phyloP scores from a whole-genome alignment of 2,113 vertebrate species.

The Campylomormyrus tamandua region DNA sequence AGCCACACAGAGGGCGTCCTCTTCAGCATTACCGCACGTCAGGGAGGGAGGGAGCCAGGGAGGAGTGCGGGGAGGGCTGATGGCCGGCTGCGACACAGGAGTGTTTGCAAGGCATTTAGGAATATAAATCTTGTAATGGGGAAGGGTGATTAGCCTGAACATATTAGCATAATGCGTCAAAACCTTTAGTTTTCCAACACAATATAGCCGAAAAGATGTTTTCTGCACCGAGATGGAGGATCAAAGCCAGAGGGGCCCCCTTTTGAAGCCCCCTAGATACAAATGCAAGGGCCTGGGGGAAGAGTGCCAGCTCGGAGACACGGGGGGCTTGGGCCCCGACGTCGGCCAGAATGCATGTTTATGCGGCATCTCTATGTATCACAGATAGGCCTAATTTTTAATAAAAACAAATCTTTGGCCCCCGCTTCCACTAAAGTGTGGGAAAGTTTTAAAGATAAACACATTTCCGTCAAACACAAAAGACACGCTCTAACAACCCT shows the following conservation, averaged over 20 bases:
- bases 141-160: conserved; percentile 52
- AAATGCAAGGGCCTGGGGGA: conserved; percentile 66
- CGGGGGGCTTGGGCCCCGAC: conserved; percentile 37
- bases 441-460: conserved; percentile 47
- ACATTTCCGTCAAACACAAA: conserved; percentile 45
- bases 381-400: conserved; percentile 41
- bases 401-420: conserved; percentile 44
- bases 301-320: conserved; percentile 54
- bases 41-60: not conserved
- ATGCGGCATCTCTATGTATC: conserved; percentile 46
- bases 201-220: conserved; percentile 61
- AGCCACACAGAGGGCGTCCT: conserved; percentile 44
- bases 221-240: conserved; percentile 74
- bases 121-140: conserved; percentile 57
- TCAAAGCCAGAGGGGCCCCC: conserved; percentile 91
- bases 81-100: conserved; percentile 6
- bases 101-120: conserved; percentile 35
- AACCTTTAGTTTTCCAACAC: conserved; percentile 57
- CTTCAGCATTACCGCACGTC: conserved; percentile 36
- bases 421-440: conserved; percentile 40
- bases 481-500: conserved; percentile 41
- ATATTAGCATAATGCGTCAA: conserved; percentile 55
- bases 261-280: conserved; percentile 87
- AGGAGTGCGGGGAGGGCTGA: conserved; percentile 20
- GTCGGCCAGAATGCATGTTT: conserved; percentile 55